Evolutionary conservation across 2,888 invertebrate species (phyloP), one percentile per base, ranked within the genome.

Genomic region (Temnothorax rugatulus): DNA sequence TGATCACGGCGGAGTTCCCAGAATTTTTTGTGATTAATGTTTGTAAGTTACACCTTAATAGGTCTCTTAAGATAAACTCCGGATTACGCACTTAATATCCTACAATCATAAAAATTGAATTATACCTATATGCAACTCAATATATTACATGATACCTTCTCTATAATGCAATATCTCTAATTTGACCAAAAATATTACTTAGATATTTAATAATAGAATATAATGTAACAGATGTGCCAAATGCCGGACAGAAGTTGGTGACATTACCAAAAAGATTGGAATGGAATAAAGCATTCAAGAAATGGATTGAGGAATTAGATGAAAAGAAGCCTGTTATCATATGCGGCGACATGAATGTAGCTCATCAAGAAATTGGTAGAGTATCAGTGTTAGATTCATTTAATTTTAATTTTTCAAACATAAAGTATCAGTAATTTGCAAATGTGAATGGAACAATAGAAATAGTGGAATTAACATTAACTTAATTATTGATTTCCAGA

Each of bases 321-420:
- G 95, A 96, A 86, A 97, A 97, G 91, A 99, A 99, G 94, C 99
- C 99, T 11, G 98, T 99, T 13, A 97, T 99, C 83, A 96, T 99
- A 91, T 98, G 98, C 93, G 99, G 99, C 0, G 99, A 99, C 95
- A 97, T 99, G 96, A 99, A 99, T 95, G 99, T 99, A 11, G 97
- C 99, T 29, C 99, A 99, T 95, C 95, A 96, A 88, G 99, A 99
- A 96, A 99, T 99, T 93, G 98, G 98, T 98, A 89, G 18, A n/a
- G 4, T 50, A 63, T 44, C 15, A 59, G 21, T 41, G 41, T 73
- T n/a, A 71, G n/a, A 13, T 34, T 59, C n/a, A 68, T 75, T 57
- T 25, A 18, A 59, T 34, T n/a, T 54, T 9, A 29, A 52, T 41
- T 34, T 8, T 61, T 75, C 18, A 61, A 52, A 69, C 71, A 52